Evolutionary conservation across 1,140 invertebrate species (phyloP).

Genomic region (Polypedilum vanderplanki): DNA sequence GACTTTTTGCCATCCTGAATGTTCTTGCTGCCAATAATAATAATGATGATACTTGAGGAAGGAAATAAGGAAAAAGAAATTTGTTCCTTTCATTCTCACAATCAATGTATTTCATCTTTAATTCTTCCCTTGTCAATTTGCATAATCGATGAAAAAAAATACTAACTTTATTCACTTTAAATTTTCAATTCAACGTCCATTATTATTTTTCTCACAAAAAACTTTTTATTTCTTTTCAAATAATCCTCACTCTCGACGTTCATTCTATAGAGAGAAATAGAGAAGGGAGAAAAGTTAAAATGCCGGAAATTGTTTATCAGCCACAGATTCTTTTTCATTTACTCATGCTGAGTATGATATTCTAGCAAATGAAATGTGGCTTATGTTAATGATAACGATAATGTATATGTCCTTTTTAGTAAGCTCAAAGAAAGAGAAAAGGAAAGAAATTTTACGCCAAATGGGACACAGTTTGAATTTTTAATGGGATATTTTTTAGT

Average conservation of each 20-base stretch:
- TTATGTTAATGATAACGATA: slow-evolving; percentile 13
- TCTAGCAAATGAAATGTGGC: slow-evolving; percentile 1
- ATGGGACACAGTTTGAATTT: neutral
- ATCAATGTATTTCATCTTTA: neutral
- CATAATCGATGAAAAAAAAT: neutral
- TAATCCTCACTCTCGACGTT: neutral
- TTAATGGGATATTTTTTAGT: neutral
- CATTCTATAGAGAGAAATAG: neutral
- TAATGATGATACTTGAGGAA: neutral
- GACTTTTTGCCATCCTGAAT: neutral
- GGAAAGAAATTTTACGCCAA: neutral
- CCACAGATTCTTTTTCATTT: neutral
- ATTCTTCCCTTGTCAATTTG: neutral
- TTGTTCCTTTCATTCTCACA: neutral
- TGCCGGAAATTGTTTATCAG: slow-evolving; percentile 16
- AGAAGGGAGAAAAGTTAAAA: neutral
- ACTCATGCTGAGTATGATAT: neutral
- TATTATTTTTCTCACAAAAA: neutral
- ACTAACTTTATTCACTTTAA: neutral
- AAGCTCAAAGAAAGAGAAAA: neutral
- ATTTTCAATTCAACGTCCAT: neutral
- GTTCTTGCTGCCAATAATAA: neutral
- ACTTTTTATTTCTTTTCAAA: neutral
- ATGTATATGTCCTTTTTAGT: slow-evolving; percentile 12
- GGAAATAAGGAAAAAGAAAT: neutral